These are phyloP conservation scores for Dreissena rostriformis DNA, from an alignment of 1,140 invertebrate genomes.

Conservation along the genomic window DNA sequence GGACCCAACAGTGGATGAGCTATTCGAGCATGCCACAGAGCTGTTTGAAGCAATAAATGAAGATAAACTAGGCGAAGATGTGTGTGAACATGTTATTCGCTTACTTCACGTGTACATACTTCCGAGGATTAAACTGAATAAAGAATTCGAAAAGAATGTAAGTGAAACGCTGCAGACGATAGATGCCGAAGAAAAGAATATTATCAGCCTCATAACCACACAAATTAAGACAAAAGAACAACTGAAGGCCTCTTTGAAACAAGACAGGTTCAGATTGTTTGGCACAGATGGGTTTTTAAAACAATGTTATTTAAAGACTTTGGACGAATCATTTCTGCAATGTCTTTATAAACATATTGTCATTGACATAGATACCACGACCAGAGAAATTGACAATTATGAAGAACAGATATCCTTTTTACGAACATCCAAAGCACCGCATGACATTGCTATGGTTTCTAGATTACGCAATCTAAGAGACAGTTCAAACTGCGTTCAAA, in stretches of 20 bases:
- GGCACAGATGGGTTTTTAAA: background rate
- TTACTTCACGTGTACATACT: conserved; percentile 25
- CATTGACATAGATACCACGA: background rate
- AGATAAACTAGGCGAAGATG: background rate
- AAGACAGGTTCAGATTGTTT: background rate
- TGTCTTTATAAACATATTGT: background rate
- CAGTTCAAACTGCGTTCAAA: background rate
- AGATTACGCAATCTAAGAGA: background rate
- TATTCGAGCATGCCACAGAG: conserved; percentile 22
- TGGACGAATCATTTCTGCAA: background rate
- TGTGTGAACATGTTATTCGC: background rate
- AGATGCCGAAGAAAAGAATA: background rate
- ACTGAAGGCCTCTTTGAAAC: background rate
- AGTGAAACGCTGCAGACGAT: background rate
- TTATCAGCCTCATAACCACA: background rate
- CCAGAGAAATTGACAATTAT: background rate
- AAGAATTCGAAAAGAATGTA: background rate
- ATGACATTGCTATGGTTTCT: background rate
- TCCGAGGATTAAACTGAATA: conserved; percentile 23
- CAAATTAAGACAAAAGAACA: background rate
- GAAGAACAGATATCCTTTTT: background rate
- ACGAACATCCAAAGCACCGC: background rate
- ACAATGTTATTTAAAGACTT: background rate
- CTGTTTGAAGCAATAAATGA: background rate
- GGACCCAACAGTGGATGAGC: conserved; percentile 27